These are phyloP conservation scores for Ostrea denselamellosa DNA, from an alignment of 1,140 invertebrate genomes.

Conservation along the genomic window DNA sequence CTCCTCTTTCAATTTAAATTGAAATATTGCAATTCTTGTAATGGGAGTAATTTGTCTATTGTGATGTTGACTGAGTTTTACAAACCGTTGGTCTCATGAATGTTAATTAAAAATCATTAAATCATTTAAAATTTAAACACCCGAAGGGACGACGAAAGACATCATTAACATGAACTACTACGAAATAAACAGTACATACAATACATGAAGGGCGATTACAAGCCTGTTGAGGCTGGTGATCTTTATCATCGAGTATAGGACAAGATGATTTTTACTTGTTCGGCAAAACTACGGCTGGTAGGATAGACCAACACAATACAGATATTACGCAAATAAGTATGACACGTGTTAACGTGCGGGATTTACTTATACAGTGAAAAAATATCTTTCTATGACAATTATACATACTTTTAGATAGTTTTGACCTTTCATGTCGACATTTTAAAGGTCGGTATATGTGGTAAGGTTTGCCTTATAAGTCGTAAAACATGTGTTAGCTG, in stretches of 20 bases:
- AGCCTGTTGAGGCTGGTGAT: not conserved
- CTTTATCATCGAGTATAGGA: not conserved
- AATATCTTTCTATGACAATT: no score
- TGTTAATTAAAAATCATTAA: conserved; percentile 30
- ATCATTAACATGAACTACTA: not conserved
- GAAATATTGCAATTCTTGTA: conserved; percentile 19
- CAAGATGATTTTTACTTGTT: no score
- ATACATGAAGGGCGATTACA: not conserved
- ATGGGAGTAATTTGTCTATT: conserved; percentile 30
- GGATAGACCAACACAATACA: no score
- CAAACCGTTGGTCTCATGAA: not conserved
- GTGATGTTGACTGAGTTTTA: not conserved
- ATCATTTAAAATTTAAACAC: not conserved
- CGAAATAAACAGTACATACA: not conserved
- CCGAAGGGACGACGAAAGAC: not conserved
- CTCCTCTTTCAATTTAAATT: conserved; percentile 26
- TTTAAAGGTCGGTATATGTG: no score
- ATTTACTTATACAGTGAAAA: no score
- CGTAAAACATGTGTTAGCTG: no score
- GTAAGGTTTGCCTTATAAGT: no score
- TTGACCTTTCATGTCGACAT: no score
- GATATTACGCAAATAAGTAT: no score
- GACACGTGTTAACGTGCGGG: no score
- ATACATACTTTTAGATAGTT: no score
- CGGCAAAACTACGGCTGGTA: no score